Conservation (phyloP, 2,888 invertebrate species). For the Kryphioiulus occultus region DNA sequence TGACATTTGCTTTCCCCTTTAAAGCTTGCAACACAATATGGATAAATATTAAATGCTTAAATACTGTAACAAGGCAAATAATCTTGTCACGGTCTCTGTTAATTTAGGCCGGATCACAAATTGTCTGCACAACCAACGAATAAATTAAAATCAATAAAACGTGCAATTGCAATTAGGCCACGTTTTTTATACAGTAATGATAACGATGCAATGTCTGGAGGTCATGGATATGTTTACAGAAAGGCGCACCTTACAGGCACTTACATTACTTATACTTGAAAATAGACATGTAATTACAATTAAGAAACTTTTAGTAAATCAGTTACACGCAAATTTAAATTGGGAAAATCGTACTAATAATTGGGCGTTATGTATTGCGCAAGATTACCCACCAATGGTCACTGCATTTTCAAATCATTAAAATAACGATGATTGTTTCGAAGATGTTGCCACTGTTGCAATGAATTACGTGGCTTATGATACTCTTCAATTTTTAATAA, state of each 20-base stretch:
- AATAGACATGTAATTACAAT: not conserved
- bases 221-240: not conserved
- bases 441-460: too few relatives aligned
- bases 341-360: not conserved
- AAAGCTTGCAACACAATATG: not conserved
- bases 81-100: not conserved
- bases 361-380: not conserved
- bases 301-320: not conserved
- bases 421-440: too few relatives aligned
- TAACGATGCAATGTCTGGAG: not conserved
- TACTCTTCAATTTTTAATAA: too few relatives aligned
- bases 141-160: not conserved
- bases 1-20: not conserved
- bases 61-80: not conserved
- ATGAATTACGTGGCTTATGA: too few relatives aligned
- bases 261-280: not conserved
- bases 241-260: not conserved
- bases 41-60: not conserved
- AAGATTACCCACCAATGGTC: too few relatives aligned
- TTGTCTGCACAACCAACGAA: not conserved
- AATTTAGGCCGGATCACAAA: not conserved
- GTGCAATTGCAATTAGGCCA: not conserved
- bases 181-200: not conserved
- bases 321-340: too few relatives aligned
- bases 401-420: not conserved